These are phyloP conservation scores for Staurois parvus DNA, from an alignment of 2,797 vertebrate genomes.

Conservation along the genomic window DNA sequence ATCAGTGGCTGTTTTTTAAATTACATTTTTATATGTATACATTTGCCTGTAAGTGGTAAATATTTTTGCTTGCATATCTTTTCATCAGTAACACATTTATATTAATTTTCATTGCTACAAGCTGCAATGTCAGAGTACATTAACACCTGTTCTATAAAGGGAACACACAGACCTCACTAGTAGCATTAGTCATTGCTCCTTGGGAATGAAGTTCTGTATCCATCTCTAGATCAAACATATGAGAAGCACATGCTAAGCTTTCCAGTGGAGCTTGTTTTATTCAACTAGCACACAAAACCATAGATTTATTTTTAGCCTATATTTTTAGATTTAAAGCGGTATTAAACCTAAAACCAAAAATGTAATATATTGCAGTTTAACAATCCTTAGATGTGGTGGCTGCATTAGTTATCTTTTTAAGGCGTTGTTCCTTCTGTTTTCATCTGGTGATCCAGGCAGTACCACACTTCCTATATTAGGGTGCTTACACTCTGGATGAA, in stretches of 20 bases:
- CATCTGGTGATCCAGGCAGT: too few relatives aligned
- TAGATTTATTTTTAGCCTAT: neutral
- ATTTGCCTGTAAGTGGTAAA: neutral
- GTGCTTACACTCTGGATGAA: too few relatives aligned
- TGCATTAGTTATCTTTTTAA: too few relatives aligned
- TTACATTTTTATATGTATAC: neutral
- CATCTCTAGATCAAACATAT: constrained; percentile 67
- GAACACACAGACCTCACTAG: constrained; percentile 74
- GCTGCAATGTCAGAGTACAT: constrained; percentile 77
- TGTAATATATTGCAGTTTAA: too few relatives aligned
- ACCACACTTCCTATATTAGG: too few relatives aligned
- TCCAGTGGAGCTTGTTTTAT: constrained; percentile 70
- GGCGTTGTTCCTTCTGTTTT: too few relatives aligned
- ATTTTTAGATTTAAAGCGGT: neutral
- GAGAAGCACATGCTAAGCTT: constrained; percentile 64
- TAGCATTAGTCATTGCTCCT: constrained; percentile 74
- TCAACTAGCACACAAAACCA: neutral
- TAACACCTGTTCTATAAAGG: constrained; percentile 83
- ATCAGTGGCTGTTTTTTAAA: too few relatives aligned
- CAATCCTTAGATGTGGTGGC: too few relatives aligned
- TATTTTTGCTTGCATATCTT: neutral
- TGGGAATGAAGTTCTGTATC: constrained; percentile 69
- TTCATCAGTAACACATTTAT: constrained; percentile 66
- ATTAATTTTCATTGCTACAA: constrained; percentile 77
- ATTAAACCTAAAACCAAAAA: too few relatives aligned